Conservation (phyloP, 2,797 vertebrate genomes). For the Aphelocoma californica region DNA sequence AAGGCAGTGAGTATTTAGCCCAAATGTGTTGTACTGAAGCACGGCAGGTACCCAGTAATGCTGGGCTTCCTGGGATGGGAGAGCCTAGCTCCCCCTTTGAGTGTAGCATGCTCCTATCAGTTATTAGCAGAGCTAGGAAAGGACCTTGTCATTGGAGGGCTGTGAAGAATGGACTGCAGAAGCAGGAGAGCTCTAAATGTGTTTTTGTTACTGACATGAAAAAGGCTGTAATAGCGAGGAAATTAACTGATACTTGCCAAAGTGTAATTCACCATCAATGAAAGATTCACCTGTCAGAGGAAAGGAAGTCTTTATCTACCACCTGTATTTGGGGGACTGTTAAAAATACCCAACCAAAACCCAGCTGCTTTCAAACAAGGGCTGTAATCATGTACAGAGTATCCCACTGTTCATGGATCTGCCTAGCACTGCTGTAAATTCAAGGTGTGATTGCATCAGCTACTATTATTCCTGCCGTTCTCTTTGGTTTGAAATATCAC, state of each 20-base stretch:
- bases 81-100: background rate
- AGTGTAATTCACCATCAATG: background rate
- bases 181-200: background rate
- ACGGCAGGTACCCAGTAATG: background rate
- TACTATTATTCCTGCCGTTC: slow-evolving; percentile 1
- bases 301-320: slow-evolving; percentile 9
- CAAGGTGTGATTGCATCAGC: slow-evolving; percentile 44
- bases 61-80: background rate
- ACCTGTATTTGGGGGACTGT: background rate
- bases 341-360: background rate
- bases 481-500: slow-evolving; percentile 29
- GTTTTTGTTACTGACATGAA: background rate
- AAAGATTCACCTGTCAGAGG: slow-evolving; percentile 5
- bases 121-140: background rate
- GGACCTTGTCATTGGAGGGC: background rate
- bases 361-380: slow-evolving; percentile 2
- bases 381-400: background rate
- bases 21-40: background rate
- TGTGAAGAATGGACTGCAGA: background rate
- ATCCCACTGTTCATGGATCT: background rate
- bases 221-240: background rate
- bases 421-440: slow-evolving; percentile 30
- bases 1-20: background rate
- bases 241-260: background rate
- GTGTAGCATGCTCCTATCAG: background rate